These are phyloP conservation scores for Chymomyza procnemis DNA, from an alignment of 2,888 invertebrate species.

Conservation along the genomic window DNA sequence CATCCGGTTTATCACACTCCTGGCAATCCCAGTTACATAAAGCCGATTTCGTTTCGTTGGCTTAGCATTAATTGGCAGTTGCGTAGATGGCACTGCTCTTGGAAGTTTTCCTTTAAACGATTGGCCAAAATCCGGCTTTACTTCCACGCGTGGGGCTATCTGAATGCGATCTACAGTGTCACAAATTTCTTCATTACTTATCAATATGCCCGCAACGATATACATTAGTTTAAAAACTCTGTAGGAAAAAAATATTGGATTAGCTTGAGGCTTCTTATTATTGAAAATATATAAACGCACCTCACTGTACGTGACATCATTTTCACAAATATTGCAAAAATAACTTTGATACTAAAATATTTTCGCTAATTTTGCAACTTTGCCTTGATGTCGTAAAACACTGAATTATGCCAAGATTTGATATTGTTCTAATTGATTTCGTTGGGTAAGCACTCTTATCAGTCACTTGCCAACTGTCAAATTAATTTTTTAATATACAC, in stretches of 20 bases:
- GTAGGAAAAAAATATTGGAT: neutral
- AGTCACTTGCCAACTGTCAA: slow-evolving; percentile 29
- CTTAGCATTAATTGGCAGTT: neutral
- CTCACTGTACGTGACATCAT: slow-evolving; percentile 75
- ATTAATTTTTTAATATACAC: neutral
- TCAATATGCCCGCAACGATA: slow-evolving; percentile 75
- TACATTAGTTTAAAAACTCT: slow-evolving; percentile 77
- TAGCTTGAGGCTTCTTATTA: neutral
- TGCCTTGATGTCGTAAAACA: neutral
- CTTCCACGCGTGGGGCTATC: slow-evolving; percentile 73
- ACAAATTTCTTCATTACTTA: slow-evolving; percentile 75
- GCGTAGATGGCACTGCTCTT: slow-evolving; percentile 12
- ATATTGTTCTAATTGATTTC: slow-evolving; percentile 18
- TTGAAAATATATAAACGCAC: slow-evolving; percentile 46
- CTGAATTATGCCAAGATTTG: neutral
- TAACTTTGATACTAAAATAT: neutral
- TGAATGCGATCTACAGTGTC: slow-evolving; percentile 76
- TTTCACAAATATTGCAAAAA: slow-evolving; percentile 13
- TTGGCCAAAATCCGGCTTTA: slow-evolving; percentile 42
- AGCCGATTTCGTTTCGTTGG: slow-evolving; percentile 37
- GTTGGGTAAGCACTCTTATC: slow-evolving; percentile 35
- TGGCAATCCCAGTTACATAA: slow-evolving; percentile 51
- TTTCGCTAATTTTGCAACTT: neutral
- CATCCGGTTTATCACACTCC: slow-evolving; percentile 47
- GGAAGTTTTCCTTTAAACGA: slow-evolving; percentile 4